These are phyloP conservation scores for Ormyrus labotus DNA, from an alignment of 2,888 invertebrate species.

Conservation along the genomic window DNA sequence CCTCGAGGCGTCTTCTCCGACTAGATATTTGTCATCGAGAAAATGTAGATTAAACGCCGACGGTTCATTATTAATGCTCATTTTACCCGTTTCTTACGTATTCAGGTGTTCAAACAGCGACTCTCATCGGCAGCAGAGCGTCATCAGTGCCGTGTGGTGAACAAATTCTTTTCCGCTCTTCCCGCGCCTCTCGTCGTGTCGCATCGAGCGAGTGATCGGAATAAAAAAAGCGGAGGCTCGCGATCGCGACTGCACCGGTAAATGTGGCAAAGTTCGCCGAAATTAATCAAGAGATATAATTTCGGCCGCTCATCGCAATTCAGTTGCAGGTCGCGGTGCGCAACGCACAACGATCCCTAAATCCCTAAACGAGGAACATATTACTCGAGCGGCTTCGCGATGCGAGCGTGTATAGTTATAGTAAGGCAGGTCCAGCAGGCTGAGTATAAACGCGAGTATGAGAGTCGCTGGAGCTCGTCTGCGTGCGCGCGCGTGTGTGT, in stretches of 20 bases:
- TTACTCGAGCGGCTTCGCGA: no score
- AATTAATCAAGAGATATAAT: background rate
- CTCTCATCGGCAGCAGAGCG: slow-evolving; percentile 62
- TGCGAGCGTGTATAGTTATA: background rate
- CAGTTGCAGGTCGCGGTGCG: no score
- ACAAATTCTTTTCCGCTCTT: background rate
- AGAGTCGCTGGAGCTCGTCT: slow-evolving; percentile 61
- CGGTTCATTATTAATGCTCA: slow-evolving; percentile 75
- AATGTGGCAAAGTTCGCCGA: background rate
- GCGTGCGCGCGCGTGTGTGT: slow-evolving; percentile 35
- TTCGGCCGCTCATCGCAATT: no score
- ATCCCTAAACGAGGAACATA: no score
- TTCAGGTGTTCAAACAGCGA: slow-evolving; percentile 75
- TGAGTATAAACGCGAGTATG: slow-evolving; percentile 63
- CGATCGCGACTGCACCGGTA: no score
- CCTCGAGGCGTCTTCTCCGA: slow-evolving; percentile 66
- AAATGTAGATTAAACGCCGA: slow-evolving; percentile 73
- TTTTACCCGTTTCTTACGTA: slow-evolving; percentile 76
- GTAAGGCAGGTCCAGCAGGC: slow-evolving; percentile 4
- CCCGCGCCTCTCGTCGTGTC: no score
- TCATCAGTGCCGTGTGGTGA: slow-evolving; percentile 38
- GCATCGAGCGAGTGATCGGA: no score
- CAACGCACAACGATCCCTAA: no score
- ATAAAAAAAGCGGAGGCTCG: no score
- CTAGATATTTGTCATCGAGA: slow-evolving; percentile 70